Evolutionary conservation across 2,797 vertebrate species (phyloP).

Genomic region (Australoheros facetus): DNA sequence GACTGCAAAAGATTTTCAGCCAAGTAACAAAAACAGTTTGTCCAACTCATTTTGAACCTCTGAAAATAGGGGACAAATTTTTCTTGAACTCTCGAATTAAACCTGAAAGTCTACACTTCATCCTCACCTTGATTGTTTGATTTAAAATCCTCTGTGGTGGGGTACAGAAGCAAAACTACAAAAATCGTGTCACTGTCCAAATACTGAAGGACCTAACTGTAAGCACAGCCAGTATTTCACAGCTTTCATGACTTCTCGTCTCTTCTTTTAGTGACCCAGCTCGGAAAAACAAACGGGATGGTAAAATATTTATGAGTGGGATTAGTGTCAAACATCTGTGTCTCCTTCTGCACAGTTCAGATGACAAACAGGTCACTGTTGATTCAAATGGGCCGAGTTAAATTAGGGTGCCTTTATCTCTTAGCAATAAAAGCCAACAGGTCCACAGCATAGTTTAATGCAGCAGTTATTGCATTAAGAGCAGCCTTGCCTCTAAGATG

Average conservation of each 20-base stretch:
- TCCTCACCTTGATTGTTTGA: not conserved
- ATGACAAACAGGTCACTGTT: slow-evolving; percentile 41
- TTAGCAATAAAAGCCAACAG: slow-evolving; percentile 28
- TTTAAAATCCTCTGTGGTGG: not conserved
- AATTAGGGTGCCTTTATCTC: slow-evolving; percentile 41
- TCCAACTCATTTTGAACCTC: not conserved
- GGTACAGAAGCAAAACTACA: not conserved
- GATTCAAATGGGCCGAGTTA: slow-evolving; percentile 22
- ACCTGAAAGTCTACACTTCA: rapidly evolving
- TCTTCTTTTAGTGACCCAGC: not conserved
- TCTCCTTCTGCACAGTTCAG: slow-evolving; percentile 13
- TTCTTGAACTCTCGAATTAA: not conserved
- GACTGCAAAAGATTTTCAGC: not conserved
- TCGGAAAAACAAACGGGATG: slow-evolving; percentile 5
- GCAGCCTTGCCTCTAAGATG: not conserved
- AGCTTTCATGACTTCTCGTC: not conserved
- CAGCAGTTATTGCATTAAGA: not conserved
- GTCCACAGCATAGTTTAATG: not conserved
- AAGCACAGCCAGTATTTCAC: not conserved
- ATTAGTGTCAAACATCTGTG: slow-evolving; percentile 37
- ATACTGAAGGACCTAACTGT: not conserved
- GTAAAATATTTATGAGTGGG: slow-evolving; percentile 47
- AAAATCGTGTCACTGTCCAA: not conserved
- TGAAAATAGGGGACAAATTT: not conserved
- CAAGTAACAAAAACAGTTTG: not conserved